phyloP scores from a whole-genome alignment of 2,113 vertebrate genomes.

The Nestor notabilis region DNA sequence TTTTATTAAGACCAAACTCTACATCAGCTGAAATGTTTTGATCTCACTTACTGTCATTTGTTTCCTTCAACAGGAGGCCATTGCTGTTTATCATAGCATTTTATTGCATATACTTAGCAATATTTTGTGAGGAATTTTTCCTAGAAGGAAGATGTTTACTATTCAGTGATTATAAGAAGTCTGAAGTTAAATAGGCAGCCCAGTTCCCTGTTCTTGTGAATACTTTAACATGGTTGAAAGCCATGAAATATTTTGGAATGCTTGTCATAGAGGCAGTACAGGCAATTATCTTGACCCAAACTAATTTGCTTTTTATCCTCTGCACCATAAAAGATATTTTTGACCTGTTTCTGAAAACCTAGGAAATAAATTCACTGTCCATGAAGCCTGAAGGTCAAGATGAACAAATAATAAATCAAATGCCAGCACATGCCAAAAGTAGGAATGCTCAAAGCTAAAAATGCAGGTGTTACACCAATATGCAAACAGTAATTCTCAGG shows the following conservation, averaged over 20 bases:
- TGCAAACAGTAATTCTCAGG: not conserved
- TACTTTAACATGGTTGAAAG: not conserved
- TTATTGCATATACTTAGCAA: not conserved
- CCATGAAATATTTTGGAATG: not conserved
- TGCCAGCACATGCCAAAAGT: not conserved
- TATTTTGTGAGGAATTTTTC: not conserved
- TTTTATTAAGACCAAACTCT: conserved; percentile 22
- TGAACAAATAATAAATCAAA: conserved; percentile 53
- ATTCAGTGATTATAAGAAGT: not conserved
- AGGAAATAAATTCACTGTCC: conserved; percentile 34
- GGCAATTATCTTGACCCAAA: conserved; percentile 5
- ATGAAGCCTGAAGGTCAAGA: not conserved
- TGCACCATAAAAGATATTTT: conserved; percentile 28
- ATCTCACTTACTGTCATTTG: conserved; percentile 18
- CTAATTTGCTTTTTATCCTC: conserved; percentile 32
- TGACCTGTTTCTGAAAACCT: not conserved
- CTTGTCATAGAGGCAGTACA: not conserved
- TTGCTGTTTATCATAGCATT: not conserved
- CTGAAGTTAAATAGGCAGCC: not conserved
- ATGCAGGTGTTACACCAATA: not conserved
- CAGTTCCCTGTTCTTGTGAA: not conserved
- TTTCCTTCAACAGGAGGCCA: not conserved
- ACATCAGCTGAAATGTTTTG: conserved; percentile 42
- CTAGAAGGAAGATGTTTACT: not conserved
- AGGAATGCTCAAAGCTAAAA: conserved; percentile 11